Percentiles rank a stretch among this genome's conserved stretches.
Conservation (phyloP, 2,113 vertebrate species). For the Cheirogaleus medius region DNA sequence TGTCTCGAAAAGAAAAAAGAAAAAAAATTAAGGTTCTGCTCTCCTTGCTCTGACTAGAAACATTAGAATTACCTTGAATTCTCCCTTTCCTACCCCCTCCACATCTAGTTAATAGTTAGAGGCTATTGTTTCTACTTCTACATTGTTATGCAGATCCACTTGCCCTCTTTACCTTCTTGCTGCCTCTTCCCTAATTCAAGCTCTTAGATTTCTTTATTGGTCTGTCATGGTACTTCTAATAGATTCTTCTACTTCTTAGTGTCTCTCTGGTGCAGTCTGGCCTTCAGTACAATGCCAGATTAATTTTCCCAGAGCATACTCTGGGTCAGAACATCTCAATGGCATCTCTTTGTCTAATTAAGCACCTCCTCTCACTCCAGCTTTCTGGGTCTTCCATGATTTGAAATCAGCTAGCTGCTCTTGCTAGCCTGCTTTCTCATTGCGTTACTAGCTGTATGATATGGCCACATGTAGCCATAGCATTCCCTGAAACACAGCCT, state of each 20-base stretch:
- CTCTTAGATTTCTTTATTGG: not conserved
- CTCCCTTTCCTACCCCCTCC: not conserved
- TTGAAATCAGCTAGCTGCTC: not conserved
- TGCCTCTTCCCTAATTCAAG: not conserved
- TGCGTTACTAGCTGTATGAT: not conserved
- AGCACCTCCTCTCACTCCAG: not conserved
- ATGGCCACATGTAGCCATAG: not conserved
- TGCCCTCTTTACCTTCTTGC: not conserved
- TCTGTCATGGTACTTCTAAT: not conserved
- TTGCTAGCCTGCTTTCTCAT: not conserved
- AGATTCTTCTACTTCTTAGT: not conserved
- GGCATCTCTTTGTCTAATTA: not conserved
- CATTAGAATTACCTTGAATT: not conserved
- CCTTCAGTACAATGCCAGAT: not conserved
- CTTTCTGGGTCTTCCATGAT: not conserved
- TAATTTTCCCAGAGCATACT: not conserved
- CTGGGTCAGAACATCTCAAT: slow-evolving; percentile 24
- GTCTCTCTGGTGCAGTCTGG: not conserved
- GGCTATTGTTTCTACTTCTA: not conserved
- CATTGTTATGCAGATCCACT: not conserved
- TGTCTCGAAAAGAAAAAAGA: too few relatives aligned
- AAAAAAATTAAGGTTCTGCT: too few relatives aligned
- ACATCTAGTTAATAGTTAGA: not conserved
- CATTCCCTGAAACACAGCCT: not conserved
- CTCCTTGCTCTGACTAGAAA: not conserved